Percentiles rank a stretch among this genome's conserved stretches.
phyloP scores from a whole-genome alignment of 2,888 invertebrate genomes.

The Lasioglossum lativentre region DNA sequence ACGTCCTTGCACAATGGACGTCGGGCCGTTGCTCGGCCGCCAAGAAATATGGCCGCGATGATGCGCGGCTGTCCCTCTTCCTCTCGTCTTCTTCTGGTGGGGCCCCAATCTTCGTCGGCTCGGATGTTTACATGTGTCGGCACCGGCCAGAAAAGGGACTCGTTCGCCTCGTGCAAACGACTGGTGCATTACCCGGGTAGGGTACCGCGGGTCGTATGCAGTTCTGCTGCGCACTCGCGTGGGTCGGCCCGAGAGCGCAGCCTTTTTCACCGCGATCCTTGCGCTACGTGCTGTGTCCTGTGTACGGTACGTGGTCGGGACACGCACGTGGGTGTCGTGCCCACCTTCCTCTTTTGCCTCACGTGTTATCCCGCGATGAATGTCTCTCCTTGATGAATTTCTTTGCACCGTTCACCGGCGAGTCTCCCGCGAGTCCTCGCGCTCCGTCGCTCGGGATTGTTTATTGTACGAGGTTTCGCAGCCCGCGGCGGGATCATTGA shows the following conservation, averaged over 20 bases:
- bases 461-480: not conserved
- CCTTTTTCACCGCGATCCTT: constrained; percentile 59
- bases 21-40: constrained; percentile 28
- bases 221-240: constrained; percentile 57
- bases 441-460: not conserved
- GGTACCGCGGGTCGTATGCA: constrained; percentile 32
- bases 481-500: not conserved
- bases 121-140: constrained; percentile 66
- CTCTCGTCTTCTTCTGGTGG: not conserved
- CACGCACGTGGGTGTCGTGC: constrained; percentile 65
- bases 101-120: constrained; percentile 29
- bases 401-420: constrained; percentile 18
- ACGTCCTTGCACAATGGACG: constrained; percentile 52
- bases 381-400: constrained; percentile 40
- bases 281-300: constrained; percentile 30
- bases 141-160: constrained; percentile 58
- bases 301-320: constrained; percentile 37
- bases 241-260: constrained; percentile 59
- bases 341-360: constrained; percentile 48
- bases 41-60: constrained; percentile 56
- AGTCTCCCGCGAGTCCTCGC: not conserved
- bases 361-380: constrained; percentile 22
- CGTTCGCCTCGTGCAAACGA: constrained; percentile 71
- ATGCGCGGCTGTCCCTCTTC: constrained; percentile 42
- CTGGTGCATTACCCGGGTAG: constrained; percentile 66